Base-by-base conservation (phyloP, 2,797 vertebrate species). In the Etheostoma nigrum region DNA sequence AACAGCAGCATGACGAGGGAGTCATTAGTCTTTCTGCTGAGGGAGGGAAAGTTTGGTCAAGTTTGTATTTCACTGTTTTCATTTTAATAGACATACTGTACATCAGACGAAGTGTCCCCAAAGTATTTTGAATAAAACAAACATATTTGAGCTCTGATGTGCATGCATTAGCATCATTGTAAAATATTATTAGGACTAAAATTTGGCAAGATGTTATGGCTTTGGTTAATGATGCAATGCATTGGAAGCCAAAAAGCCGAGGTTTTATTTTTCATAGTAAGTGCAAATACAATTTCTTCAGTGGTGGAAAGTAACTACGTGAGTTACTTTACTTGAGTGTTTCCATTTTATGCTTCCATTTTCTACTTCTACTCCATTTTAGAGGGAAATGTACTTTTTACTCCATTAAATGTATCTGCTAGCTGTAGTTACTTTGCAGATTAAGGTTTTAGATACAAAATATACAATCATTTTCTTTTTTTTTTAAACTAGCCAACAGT, bases 51-150 rank as follows among this genome's bases (percentile, higher is more conserved):
- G 13, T 55, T 60, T 4, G 13, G 19, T 68, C 7, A n/a, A 65
- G 44, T 71, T 84, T 71, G 48, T 76, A 12, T 79, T 72, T 59
- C 2, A 47, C 7, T 4, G 6, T 67, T 69, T 80, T 83, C 2
- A 45, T 73, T 67, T 73, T 21, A 72, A 74, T 33, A 27, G 15
- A 53, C 23, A 33, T 13, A 30, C 30, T 30, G 30, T 30, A 15
- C 53, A 21, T 45, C n/a, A 19, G 42, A 51, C 10, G 13, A 54
- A 13, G 12, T 71, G 25, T 65, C 33, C 53, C 52, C 1, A 19
- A 63, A 73, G 19, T 78, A 76, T 86, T 84, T 82, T 78, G 74
- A 84, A 88, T 86, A 73, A 88, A 88, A 81, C 13, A 73, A 63
- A 52, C 36, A 15, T 33, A 16, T 66, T 58, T 76, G 27, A 67